These are phyloP conservation scores for Hoplostethus mediterraneus DNA, from an alignment of 2,797 vertebrate genomes.

Conservation along the genomic window DNA sequence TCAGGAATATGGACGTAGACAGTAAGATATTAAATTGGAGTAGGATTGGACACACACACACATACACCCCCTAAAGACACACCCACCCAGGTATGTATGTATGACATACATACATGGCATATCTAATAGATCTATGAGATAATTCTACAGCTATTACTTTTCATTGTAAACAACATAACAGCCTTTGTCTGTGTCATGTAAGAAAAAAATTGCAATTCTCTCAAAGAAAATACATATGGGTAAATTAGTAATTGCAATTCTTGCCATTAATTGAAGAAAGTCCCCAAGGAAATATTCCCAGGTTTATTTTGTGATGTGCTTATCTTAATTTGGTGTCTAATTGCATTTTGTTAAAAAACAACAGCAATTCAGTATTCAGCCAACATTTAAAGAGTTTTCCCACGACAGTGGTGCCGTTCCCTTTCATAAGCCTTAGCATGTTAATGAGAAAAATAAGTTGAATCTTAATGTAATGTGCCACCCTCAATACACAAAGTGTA, in stretches of 20 bases:
- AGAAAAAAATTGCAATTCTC: not conserved
- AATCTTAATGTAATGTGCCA: not conserved
- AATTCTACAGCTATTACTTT: not conserved
- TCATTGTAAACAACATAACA: not conserved
- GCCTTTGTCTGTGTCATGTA: not conserved
- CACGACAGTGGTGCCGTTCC: not conserved
- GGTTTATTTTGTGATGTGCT: not conserved
- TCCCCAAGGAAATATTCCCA: not conserved
- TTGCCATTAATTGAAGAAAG: not conserved
- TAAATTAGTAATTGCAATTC: constrained; percentile 21
- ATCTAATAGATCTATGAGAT: too few relatives aligned
- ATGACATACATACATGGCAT: too few relatives aligned
- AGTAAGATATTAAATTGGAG: not conserved
- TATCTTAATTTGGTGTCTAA: constrained; percentile 3
- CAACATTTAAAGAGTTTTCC: not conserved
- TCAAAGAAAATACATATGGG: not conserved
- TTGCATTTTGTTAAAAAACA: not conserved
- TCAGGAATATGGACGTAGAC: not conserved
- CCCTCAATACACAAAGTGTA: too few relatives aligned
- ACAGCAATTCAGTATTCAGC: not conserved
- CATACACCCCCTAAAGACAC: too few relatives aligned
- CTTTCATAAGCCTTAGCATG: not conserved
- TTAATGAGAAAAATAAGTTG: not conserved
- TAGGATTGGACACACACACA: not conserved
- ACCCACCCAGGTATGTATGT: too few relatives aligned